Base-by-base conservation (phyloP, 30 jellyfish, hydroid and myxozoan species). In the Haliclystus octoradiatus region DNA sequence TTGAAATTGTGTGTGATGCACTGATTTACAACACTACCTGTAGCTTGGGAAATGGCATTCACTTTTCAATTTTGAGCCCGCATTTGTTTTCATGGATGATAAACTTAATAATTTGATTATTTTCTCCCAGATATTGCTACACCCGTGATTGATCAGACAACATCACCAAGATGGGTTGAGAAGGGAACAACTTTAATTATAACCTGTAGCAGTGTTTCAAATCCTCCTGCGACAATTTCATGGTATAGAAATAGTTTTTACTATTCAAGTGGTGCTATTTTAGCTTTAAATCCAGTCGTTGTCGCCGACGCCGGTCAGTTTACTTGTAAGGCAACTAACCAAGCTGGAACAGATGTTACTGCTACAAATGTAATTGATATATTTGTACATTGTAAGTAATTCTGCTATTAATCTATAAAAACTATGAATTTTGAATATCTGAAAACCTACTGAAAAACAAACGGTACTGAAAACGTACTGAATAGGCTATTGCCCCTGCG, bases 241-340 rank as follows among this genome's bases (percentile, higher is more conserved):
- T 49, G 79, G 3, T 33, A 53, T 33, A 49, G 28, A 27, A 25
- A 27, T 31, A 28, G 72, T 15, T 3, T 67, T 27, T 31, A 1
- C 15, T 77, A 66, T 1, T 78, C 92, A 1, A 26, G 1, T n/a
- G 28, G 81, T 9, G 35, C 63, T 7, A 28, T 31, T 25, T 77
- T 78, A 31, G 29, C 62, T 1, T 52, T 78, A 33, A 46, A 61
- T 49, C 35, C 75, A 0, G 34, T 78, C 31, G 26, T 14, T 33
- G 66, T 77, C 27, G 46, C 30, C 3, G 51, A 78, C 33, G 49
- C 52, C 19, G 73, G 69, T 15, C 34, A 33, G 22, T 78, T 65
- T 47, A 12, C 34, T 1, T 78, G 92, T 46, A 24, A 0, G 13
- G 75, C 75, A 29, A 65, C 65, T 2, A 65, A 65, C 34, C 60